Evolutionary conservation across 2,888 invertebrate species (phyloP), one percentile per base, ranked within the genome.

Genomic region (Hipparchia semele): DNA sequence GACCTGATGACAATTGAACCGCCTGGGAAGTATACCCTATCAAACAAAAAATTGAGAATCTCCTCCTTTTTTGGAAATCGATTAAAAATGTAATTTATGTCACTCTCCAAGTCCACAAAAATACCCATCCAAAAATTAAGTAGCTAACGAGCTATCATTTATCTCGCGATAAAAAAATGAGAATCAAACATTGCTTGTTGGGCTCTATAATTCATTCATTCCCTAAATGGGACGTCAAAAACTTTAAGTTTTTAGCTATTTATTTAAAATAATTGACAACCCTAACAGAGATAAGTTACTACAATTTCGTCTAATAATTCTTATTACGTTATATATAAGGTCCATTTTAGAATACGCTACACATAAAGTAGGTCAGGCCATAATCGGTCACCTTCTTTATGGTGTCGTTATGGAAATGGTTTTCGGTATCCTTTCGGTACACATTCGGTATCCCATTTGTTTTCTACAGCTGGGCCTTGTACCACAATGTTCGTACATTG

Each of bases 341-440:
- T n/a, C 45, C 39, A 53, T 61, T 61, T 33, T 69, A 8, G 69
- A 4, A 51, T 69, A 60, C 39, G 54, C 59, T 13, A 3, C 33
- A 7, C 49, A 46, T 46, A 51, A 69, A 51, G 53, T 61, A 61
- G 68, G 69, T 69, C 69, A 69, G 12, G 61, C 69, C 69, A 61
- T 69, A 69, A 69, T 69, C 69, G 60, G 69, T 53, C 51, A 9
- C 49, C 53, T 69, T 69, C 69, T 69, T 51, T 53, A 69, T 13
- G 60, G 68, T 46, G 61, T 45, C 60, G 69, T 69, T 69, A 69
- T 61, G 61, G 69, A 69, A 53, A 68, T 51, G 69, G 51, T 39
- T 69, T 59, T 58, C 53, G 68, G 69, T 58, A 69, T 61, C 56
- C 65, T 65, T 51, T 65, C 53, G 65, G 45, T 61, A n/a, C 1